Percentiles rank a stretch among this genome's conserved stretches.
Evolutionary conservation across 2,888 invertebrate genomes (phyloP).

Genomic region (Sialis fuliginosa): DNA sequence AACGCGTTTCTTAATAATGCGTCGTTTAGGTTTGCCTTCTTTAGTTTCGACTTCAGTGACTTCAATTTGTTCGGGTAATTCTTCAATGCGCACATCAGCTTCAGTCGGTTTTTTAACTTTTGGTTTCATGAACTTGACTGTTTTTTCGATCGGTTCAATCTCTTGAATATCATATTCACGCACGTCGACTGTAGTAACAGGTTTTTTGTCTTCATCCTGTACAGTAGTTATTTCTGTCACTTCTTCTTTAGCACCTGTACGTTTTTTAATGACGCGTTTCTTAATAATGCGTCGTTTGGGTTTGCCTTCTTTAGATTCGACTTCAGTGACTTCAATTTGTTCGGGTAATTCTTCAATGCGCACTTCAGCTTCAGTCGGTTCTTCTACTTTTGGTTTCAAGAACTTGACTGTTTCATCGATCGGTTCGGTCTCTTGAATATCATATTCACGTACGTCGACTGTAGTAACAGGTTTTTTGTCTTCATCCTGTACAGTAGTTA

Average conservation of each 20-base stretch:
- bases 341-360: slow-evolving; percentile 13
- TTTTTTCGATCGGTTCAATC: slow-evolving; percentile 13
- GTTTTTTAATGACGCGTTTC: slow-evolving; percentile 12
- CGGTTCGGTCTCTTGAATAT: slow-evolving; percentile 6
- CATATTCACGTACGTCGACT: slow-evolving; percentile 14
- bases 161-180: slow-evolving; percentile 9
- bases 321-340: slow-evolving; percentile 3
- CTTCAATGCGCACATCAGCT: slow-evolving; percentile 11
- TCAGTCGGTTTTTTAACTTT: slow-evolving; percentile 10
- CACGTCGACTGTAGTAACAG: slow-evolving; percentile 11
- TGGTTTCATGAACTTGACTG: no score
- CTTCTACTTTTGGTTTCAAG: no score
- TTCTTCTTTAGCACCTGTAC: slow-evolving; percentile 15
- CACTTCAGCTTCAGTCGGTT: slow-evolving; percentile 19
- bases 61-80: slow-evolving; percentile 14
- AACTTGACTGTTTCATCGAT: slow-evolving; percentile 22
- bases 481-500: slow-evolving; percentile 20
- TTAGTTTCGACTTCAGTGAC: slow-evolving; percentile 12
- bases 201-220: slow-evolving; percentile 8
- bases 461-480: slow-evolving; percentile 16
- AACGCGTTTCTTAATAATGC: slow-evolving; percentile 13
- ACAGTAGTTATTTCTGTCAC: slow-evolving; percentile 17
- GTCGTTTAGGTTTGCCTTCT: slow-evolving; percentile 12
- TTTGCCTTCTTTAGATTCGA: not conserved
- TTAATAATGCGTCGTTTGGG: not conserved